Percentiles rank a stretch among this genome's conserved stretches.
Conservation (phyloP, 1,140 invertebrate species). For the Andricus grossulariae region DNA sequence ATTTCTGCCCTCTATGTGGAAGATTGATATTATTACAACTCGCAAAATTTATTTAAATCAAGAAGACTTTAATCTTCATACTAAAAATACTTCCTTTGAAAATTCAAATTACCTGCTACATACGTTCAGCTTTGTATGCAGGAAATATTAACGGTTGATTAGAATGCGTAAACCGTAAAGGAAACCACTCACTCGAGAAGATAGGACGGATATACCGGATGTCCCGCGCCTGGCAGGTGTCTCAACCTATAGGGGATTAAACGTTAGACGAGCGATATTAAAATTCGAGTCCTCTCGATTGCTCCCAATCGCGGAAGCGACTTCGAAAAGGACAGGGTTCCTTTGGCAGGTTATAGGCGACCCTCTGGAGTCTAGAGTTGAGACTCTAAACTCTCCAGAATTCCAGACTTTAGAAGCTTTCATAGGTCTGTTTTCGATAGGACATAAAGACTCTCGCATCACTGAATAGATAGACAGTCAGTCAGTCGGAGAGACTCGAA, state of each 20-base stretch:
- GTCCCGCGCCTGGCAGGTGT: constrained; percentile 10
- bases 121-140: not conserved
- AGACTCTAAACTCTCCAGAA: not conserved
- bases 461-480: constrained; percentile 25
- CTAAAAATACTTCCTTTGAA: too few species aligned
- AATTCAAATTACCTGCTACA: not conserved
- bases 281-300: constrained; percentile 49
- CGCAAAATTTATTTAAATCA: too few species aligned
- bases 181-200: constrained; percentile 32
- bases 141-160: constrained; percentile 7
- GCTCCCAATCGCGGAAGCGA: constrained; percentile 34
- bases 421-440: constrained; percentile 2
- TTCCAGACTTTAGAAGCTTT: constrained; percentile 7
- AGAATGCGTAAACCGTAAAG: not conserved
- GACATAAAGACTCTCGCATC: constrained; percentile 2
- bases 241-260: constrained; percentile 9
- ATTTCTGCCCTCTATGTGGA: too few species aligned
- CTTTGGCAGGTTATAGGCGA: not conserved
- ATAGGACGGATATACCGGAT: constrained; percentile 38
- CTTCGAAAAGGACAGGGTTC: constrained; percentile 40
- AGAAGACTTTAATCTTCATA: not conserved
- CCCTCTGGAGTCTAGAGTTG: not conserved
- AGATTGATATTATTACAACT: too few species aligned
- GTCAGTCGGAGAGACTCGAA: not conserved
- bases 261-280: constrained; percentile 51